These are phyloP conservation scores for Aix galericulata DNA, from an alignment of 2,113 vertebrate genomes.

Conservation along the genomic window DNA sequence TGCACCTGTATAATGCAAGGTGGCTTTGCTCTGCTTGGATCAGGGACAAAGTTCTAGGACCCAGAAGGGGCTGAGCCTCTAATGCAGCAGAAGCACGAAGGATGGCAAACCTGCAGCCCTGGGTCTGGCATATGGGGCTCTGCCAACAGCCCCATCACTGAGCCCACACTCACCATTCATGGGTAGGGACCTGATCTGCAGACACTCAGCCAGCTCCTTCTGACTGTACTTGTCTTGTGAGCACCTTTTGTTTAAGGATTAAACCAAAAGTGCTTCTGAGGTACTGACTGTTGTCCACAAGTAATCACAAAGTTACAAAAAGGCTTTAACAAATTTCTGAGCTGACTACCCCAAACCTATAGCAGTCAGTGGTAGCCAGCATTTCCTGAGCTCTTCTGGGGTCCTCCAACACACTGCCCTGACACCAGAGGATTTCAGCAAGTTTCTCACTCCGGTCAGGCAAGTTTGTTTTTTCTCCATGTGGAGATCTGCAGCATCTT, in stretches of 20 bases:
- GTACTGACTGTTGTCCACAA: not conserved
- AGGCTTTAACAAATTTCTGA: not conserved
- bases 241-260: not conserved
- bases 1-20: not conserved
- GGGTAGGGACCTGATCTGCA: not conserved
- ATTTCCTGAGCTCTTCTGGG: not conserved
- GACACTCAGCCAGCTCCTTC: not conserved
- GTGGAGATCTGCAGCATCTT: not conserved
- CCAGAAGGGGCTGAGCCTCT: not conserved
- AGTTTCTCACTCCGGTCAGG: not conserved
- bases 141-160: accelerated
- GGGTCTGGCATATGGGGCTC: not conserved
- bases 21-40: not conserved
- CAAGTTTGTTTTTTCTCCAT: not conserved
- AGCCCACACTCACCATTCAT: not conserved
- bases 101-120: not conserved
- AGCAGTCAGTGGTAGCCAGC: accelerated
- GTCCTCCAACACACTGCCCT: not conserved
- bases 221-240: not conserved
- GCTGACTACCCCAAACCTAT: not conserved
- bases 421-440: not conserved
- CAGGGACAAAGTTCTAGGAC: not conserved
- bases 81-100: not conserved
- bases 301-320: too few relatives aligned
- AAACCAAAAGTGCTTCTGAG: not conserved